Evolutionary conservation across 2,888 invertebrate genomes (phyloP), one percentile per base, ranked within the genome.

Genomic region (Amiota mariae): DNA sequence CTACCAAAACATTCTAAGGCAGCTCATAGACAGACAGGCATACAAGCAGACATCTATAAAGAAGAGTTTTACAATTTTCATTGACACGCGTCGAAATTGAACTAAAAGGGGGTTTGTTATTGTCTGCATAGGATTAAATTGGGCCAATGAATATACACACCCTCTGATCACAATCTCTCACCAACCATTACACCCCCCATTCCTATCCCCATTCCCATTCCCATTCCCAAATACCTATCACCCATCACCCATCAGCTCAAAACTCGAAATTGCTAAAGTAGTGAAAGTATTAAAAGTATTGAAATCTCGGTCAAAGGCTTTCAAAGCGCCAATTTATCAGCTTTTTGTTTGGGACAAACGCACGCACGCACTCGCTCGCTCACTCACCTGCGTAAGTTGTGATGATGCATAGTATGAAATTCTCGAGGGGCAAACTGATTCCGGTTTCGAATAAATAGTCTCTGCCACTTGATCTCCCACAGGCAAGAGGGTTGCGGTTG

Each of bases 331-430:
- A 68, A 68, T 68, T 68, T 68, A 54, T 68, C 71, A 57, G 71
- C 4, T 8, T 72, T 49, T 36, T 36, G 36, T 36, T 6, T 76
- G 72, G 67, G 72, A 72, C 24, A 73, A 63, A 86, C 90, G 90
- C 79, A 94, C 92, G 85, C 94, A 93, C 78, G 94, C 66, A 86
- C 90, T 90, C 79, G 94, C 92, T 85, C 94, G 93, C 78, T 94
- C 66, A 86, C 90, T 90, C 79, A 94, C 92, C 85, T 94, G 93
- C 78, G 94, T 94, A 79, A 95, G 92, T 87, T 94, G 94, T 18
- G 94, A 94, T n/a, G 94, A 94, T 13, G 95, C 95, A 89, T 95
- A 95, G 91, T 95, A 95, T 20, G 95, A 94, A 70, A 94, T 92
- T 82, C 92, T 91, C 79, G 92, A 92, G 76, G 92, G 91, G 83